Percentiles rank a stretch among this genome's conserved stretches.
phyloP scores from a whole-genome alignment of 2,797 vertebrate genomes.

The Dicrostonyx torquatus region DNA sequence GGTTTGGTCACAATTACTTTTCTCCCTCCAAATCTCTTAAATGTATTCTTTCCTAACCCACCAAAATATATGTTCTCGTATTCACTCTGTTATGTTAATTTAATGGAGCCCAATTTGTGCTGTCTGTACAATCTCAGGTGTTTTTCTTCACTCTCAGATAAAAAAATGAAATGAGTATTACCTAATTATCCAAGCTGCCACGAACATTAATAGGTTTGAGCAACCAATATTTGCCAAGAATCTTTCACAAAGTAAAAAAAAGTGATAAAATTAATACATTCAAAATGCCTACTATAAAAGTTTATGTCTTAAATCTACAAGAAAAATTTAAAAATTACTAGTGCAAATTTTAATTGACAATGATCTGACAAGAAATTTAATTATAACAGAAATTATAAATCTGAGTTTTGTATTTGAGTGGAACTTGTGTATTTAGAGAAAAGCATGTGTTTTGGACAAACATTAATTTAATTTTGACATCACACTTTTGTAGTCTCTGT shows the following conservation, averaged over 20 bases:
- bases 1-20: neutral
- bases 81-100: neutral
- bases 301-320: neutral
- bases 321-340: neutral
- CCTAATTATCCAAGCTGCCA: neutral
- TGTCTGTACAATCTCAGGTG: neutral
- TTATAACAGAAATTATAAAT: neutral
- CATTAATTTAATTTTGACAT: neutral
- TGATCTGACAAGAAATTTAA: neutral
- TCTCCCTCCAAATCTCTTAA: neutral
- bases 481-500: neutral
- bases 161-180: neutral
- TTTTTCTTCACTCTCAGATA: neutral
- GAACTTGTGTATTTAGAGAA: fast-evolving
- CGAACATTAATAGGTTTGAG: neutral
- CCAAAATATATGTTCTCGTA: neutral
- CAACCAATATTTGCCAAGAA: neutral
- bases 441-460: neutral
- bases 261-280: neutral
- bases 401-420: neutral
- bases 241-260: neutral
- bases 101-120: neutral
- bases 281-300: neutral
- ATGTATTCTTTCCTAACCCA: neutral
- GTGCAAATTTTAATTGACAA: neutral